Base-by-base conservation (phyloP, 1,140 invertebrate species). In the Trachymyrmex septentrionalis region DNA sequence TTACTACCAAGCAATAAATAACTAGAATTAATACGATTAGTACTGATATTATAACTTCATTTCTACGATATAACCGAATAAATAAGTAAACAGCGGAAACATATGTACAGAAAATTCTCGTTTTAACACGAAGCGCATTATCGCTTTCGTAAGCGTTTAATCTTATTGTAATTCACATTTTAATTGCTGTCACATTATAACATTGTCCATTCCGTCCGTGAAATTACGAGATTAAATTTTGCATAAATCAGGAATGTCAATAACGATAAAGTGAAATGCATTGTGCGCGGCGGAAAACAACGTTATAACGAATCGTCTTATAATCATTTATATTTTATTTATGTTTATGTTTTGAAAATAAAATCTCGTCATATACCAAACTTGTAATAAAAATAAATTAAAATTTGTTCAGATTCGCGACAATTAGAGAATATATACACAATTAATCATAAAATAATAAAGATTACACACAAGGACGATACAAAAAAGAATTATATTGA, bases 1-100 rank as follows among this genome's bases (percentile, higher is more conserved):
- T 59, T 71, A 81, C 21, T 71, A 61, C 44, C 75, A 75, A 84
- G 80, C 55, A 69, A 61, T 21, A 82, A 84, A 73, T 59, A 73
- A 84, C 80, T 84, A 84, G 69, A 84, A 75, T 84, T 75, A 57
- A 59, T 84, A 38, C 16, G 55, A 30, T 73, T 73, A 82, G 78
- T 72, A 72, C 19, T 84, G 80, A 73, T 59, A 30, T 81, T 19
- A 75, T 75, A 73, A 38, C 30, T 55, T 57, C n/a, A 4, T 53
- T 14, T 0, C 66, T 44, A 55, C 30, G 19, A 73, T 73, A 9
- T 75, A 75, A 63, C 44, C 38, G 24, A 84, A 73, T 84, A 75
- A 84, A 84, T 75, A 84, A 84, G 53, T 72, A 72, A 63, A 73
- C 27, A 72, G 34, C 38, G 44, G 55, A 63, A 50, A 81, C 53